A percentile compares a stretch with the other conserved stretches of the same genome.
Conservation (phyloP, 2,888 invertebrate genomes). For the Mimachlamys varia region DNA sequence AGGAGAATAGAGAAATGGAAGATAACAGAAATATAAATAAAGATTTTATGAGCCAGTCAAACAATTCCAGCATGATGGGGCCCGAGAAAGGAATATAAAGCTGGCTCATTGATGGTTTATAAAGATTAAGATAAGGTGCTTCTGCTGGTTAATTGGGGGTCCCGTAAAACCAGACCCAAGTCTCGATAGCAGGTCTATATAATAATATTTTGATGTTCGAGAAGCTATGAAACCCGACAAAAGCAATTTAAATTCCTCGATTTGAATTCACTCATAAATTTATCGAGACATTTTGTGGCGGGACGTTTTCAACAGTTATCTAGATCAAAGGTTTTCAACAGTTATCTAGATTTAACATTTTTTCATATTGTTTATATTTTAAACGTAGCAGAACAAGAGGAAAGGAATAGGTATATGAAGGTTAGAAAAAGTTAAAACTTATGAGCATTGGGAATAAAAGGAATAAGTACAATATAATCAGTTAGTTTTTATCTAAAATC, state of each 20-base stretch:
- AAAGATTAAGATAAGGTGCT: background rate
- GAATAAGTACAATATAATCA: too few species aligned
- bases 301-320: background rate
- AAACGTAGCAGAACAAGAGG: background rate
- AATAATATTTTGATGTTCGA: constrained; percentile 13
- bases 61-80: background rate
- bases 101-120: background rate
- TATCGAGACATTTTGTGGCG: background rate
- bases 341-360: background rate
- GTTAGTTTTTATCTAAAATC: too few species aligned
- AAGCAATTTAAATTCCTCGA: background rate
- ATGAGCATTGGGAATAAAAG: too few species aligned
- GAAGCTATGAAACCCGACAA: background rate
- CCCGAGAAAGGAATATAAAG: background rate
- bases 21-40: constrained; percentile 29
- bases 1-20: constrained; percentile 4
- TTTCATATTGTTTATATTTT: background rate
- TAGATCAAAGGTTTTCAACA: background rate
- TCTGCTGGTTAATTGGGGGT: background rate
- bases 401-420: background rate
- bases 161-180: background rate
- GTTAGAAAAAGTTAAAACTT: too few species aligned
- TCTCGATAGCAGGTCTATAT: background rate
- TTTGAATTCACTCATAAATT: background rate
- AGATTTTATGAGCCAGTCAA: constrained; percentile 1